Evolutionary conservation across 2,888 invertebrate species (phyloP), one percentile per base, ranked within the genome.

Genomic region (Erebia ligea): DNA sequence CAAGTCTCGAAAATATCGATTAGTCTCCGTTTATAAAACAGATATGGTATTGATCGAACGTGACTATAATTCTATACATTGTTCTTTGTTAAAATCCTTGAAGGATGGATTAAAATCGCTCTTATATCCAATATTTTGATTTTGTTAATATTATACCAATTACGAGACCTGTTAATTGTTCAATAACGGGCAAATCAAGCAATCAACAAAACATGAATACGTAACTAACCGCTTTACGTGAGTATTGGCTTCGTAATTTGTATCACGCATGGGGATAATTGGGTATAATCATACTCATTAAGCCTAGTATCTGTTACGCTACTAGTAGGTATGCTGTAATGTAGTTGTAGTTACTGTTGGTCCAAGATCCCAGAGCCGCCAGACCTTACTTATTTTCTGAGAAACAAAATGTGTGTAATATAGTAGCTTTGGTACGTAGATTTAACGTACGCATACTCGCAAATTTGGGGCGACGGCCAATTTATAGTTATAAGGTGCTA

Each of bases 221-320:
- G 59, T 67, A 66, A 62, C 42, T 42, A n/a, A 65, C 11, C 42
- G 34, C n/a, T 59, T 52, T 58, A 72, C 52, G 67, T 63, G 45
- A 57, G 50, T 66, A 66, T 64, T 64, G 52, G 64, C 67, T 72
- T 72, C 52, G 67, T 63, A 72, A 72, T 69, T 52, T 59, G 19
- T 34, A 48, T 67, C 69, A 72, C 72, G 72, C 72, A 69, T 58
- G n/a, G 17, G 13, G 64, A 40, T 64, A 64, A 64, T 64, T 64
- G 50, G 11, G 8, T 64, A 17, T 54, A 54, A 64, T 64, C 15
- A 62, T 61, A 17, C 42, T 45, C 45, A 62, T 48, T 21, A 48
- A 15, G 15, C 45, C 19, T 11, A 19, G 19, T 17, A 19, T 17
- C 52, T 54, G 64, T 54, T 52, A 64, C 52, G 25, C 21, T 50